Percentiles rank a stretch among this genome's conserved stretches.
These are phyloP conservation scores for Sebastes vulpes DNA, from an alignment of 2,797 vertebrate genomes.

Conservation along the genomic window DNA sequence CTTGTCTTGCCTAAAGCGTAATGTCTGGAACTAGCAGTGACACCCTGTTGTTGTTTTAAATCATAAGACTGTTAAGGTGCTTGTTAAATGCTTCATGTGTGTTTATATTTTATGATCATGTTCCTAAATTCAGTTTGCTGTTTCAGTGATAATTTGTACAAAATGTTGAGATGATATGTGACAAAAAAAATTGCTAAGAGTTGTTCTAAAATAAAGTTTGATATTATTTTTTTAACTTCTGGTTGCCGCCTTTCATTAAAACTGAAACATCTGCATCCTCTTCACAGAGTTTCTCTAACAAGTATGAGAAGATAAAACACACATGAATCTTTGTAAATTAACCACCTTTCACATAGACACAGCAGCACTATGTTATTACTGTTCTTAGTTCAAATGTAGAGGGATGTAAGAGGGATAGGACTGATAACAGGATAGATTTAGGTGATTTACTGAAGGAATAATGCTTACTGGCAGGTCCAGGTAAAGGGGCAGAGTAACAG, in stretches of 20 bases:
- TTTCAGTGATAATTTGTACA: not conserved
- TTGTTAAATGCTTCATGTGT: not conserved
- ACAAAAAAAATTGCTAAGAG: not conserved
- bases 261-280: not conserved
- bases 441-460: not conserved
- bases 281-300: not conserved
- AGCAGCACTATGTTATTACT: not conserved
- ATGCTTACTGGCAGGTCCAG: not conserved
- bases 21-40: not conserved
- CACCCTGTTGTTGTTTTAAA: not conserved
- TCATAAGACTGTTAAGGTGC: not conserved
- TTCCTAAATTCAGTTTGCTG: not conserved
- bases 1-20: not conserved
- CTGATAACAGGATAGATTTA: not conserved
- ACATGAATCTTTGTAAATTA: not conserved
- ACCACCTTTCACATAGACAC: not conserved
- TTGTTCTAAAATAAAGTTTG: constrained; percentile 29
- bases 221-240: constrained; percentile 12
- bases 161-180: not conserved
- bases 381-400: not conserved
- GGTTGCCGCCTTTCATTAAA: not conserved
- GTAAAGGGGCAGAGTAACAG: too few relatives aligned
- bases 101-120: not conserved
- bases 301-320: not conserved
- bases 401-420: not conserved